Percentiles rank a stretch among this genome's conserved stretches.
Conservation (phyloP, 2,888 invertebrate genomes). For the Busseola fusca region DNA sequence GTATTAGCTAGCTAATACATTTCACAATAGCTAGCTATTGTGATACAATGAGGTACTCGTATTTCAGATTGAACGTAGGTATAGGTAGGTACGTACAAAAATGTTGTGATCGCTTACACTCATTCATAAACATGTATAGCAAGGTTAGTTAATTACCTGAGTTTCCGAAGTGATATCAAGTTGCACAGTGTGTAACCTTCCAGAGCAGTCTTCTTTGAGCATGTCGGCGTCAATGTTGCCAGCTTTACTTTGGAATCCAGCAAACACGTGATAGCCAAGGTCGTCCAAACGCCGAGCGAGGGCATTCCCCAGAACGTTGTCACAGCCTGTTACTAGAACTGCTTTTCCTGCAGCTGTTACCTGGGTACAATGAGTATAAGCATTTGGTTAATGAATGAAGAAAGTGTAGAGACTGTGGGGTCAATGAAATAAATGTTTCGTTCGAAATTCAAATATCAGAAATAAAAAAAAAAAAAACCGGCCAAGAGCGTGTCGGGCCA, state of each 20-base stretch:
- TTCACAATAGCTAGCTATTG: too few species aligned
- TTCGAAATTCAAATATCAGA: conserved; percentile 30
- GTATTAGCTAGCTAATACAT: not conserved
- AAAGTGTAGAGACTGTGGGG: not conserved
- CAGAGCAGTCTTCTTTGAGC: conserved; percentile 94
- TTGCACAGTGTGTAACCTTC: conserved; percentile 92
- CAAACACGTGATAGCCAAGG: conserved; percentile 96
- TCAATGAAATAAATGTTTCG: conserved; percentile 11
- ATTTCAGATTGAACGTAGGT: not conserved
- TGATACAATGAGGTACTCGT: conserved; percentile 9
- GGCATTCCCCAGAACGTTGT: conserved; percentile 92
- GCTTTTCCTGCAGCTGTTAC: conserved; percentile 95
- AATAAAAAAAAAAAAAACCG: too few species aligned
- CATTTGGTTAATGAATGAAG: conserved; percentile 22
- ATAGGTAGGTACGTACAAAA: not conserved
- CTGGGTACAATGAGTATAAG: conserved; percentile 87
- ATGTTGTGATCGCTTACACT: not conserved
- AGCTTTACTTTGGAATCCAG: conserved; percentile 92
- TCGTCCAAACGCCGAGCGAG: conserved; percentile 94
- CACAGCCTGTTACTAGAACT: conserved; percentile 95
- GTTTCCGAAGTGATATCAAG: conserved; percentile 95
- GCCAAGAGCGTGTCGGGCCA: too few species aligned
- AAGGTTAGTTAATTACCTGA: conserved; percentile 77
- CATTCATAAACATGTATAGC: conserved; percentile 3
- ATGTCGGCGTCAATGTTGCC: conserved; percentile 92